Conservation (phyloP, 23 tunicate species). For the Styela plicata region DNA sequence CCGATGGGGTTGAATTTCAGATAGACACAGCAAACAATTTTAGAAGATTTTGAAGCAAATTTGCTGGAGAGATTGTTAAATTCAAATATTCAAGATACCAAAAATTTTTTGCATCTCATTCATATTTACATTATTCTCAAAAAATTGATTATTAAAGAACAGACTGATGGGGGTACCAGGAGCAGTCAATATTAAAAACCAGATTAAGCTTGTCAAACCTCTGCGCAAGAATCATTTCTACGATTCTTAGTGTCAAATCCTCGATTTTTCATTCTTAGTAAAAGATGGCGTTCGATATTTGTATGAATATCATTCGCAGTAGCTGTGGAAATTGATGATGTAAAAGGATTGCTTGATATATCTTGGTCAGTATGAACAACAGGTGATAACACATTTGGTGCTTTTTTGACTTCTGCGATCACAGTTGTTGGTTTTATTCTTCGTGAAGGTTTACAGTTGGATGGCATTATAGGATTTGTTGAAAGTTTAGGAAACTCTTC, state of each 20-base stretch:
- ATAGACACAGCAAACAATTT: no score
- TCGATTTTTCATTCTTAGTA: slow-evolving; percentile 7
- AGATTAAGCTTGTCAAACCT: neutral
- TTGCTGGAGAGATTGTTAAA: no score
- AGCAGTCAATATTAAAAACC: neutral
- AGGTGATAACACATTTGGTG: no score
- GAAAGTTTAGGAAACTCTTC: slow-evolving; percentile 19
- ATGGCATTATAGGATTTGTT: neutral
- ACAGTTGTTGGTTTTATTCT: slow-evolving; percentile 29
- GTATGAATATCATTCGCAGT: neutral
- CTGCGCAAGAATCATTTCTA: neutral
- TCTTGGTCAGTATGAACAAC: neutral
- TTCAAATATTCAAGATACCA: no score
- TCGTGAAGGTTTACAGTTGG: slow-evolving; percentile 11
- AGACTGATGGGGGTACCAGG: no score
- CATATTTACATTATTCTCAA: no score
- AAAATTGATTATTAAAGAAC: no score
- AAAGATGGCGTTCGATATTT: slow-evolving; percentile 4
- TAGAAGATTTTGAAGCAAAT: no score
- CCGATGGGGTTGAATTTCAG: no score
- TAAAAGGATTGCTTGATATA: neutral
- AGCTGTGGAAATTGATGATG: neutral
- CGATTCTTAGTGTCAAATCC: neutral
- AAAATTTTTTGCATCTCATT: no score
- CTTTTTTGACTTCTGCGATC: neutral